These are phyloP conservation scores for Tyrophagus putrescentiae DNA, from an alignment of 1,140 invertebrate genomes.

Conservation along the genomic window DNA sequence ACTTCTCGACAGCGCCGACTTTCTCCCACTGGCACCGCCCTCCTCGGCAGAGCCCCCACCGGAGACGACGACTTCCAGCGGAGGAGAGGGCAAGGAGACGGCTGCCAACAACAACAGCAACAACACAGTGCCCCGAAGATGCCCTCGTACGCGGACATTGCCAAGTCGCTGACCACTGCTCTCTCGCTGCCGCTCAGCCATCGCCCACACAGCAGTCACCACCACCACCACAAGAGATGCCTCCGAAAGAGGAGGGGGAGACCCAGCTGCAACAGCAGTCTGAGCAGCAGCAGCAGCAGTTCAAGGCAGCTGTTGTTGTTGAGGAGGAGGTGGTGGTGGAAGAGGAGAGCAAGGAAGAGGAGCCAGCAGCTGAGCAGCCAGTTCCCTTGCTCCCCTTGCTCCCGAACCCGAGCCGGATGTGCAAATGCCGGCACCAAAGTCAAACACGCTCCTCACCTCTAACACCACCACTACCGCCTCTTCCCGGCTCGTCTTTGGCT, in stretches of 20 bases:
- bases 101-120: background rate
- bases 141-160: slow-evolving; percentile 17
- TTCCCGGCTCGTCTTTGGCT: background rate
- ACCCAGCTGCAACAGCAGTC: background rate
- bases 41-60: background rate
- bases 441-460: background rate
- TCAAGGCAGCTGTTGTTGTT: background rate
- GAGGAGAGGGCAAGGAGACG: background rate
- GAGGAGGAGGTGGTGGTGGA: background rate
- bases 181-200: background rate
- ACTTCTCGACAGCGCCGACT: background rate
- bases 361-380: no score
- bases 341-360: no score
- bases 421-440: background rate
- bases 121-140: background rate
- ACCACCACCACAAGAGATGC: background rate
- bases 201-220: background rate
- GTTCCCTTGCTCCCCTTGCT: no score
- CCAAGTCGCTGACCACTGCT: background rate
- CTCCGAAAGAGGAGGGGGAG: background rate
- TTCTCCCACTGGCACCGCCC: background rate
- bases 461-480: background rate
- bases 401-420: no score
- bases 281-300: background rate
- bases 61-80: background rate